Conservation (phyloP, 1,140 invertebrate species). For the Cherax quadricarinatus region DNA sequence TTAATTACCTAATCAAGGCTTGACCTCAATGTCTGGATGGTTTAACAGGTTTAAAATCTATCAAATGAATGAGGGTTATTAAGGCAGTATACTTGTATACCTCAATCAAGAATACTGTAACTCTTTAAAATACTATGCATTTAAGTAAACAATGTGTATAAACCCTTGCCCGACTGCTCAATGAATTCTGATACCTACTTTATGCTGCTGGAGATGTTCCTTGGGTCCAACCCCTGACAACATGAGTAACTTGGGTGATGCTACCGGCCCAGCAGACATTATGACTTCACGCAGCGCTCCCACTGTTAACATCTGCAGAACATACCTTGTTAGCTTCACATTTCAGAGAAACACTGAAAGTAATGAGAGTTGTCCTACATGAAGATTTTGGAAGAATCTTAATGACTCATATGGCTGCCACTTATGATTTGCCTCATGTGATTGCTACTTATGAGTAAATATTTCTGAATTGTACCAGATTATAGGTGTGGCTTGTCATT, state of each 20-base stretch:
- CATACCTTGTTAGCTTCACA: neutral
- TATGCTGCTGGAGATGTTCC: constrained; percentile 83
- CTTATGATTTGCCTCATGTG: neutral
- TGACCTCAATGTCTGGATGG: too few relatives aligned
- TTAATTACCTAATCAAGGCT: too few relatives aligned
- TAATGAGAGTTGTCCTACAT: too few relatives aligned
- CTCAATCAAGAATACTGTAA: neutral
- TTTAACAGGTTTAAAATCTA: too few relatives aligned
- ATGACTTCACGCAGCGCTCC: constrained; percentile 90
- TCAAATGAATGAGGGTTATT: too few relatives aligned
- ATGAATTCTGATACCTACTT: constrained; percentile 47
- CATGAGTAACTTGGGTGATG: constrained; percentile 94
- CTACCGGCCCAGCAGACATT: constrained; percentile 90
- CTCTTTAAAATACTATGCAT: neutral
- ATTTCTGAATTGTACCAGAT: too few relatives aligned
- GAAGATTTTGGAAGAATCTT: too few relatives aligned
- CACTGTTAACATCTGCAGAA: constrained; percentile 23
- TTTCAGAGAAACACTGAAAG: neutral
- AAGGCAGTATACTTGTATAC: neutral
- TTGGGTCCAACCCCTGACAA: constrained; percentile 92
- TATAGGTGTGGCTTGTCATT: too few relatives aligned
- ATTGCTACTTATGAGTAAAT: too few relatives aligned
- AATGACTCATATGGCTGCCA: too few relatives aligned
- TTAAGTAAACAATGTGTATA: neutral
- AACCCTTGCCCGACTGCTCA: neutral